Evolutionary conservation across 2,888 invertebrate species (phyloP).

Genomic region (Reticulitermes lucifugus): DNA sequence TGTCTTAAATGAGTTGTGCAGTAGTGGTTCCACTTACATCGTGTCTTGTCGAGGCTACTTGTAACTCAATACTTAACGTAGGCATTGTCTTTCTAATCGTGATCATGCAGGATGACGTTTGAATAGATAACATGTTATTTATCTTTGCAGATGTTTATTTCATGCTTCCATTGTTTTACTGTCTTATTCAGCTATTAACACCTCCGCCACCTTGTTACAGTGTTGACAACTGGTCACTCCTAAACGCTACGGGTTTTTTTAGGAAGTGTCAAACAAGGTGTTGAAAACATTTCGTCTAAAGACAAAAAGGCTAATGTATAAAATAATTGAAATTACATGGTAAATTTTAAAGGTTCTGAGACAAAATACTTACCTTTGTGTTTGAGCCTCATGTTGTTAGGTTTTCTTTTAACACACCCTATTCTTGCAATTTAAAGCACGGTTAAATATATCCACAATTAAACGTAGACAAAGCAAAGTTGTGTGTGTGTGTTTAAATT

Average conservation of each 20-base stretch:
- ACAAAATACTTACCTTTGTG: too few species aligned
- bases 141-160: not conserved
- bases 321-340: too few species aligned
- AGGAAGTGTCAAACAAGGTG: not conserved
- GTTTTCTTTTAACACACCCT: too few species aligned
- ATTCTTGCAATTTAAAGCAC: too few species aligned
- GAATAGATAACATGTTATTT: not conserved
- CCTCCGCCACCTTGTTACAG: not conserved
- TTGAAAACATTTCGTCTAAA: not conserved
- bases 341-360: too few species aligned
- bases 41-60: not conserved
- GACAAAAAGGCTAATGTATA: too few species aligned
- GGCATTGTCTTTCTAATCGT: not conserved
- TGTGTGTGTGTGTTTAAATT: too few species aligned
- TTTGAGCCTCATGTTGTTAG: too few species aligned
- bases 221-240: not conserved
- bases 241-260: not conserved
- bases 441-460: too few species aligned
- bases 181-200: slow-evolving; percentile 15
- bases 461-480: too few species aligned
- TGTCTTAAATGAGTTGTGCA: too few species aligned
- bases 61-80: not conserved
- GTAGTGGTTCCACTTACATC: not conserved
- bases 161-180: not conserved
- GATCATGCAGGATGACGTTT: not conserved